A percentile compares a stretch with the other conserved stretches of the same genome.
Conservation (phyloP, 2,888 invertebrate genomes). For the Amphipyra tragopoginis region DNA sequence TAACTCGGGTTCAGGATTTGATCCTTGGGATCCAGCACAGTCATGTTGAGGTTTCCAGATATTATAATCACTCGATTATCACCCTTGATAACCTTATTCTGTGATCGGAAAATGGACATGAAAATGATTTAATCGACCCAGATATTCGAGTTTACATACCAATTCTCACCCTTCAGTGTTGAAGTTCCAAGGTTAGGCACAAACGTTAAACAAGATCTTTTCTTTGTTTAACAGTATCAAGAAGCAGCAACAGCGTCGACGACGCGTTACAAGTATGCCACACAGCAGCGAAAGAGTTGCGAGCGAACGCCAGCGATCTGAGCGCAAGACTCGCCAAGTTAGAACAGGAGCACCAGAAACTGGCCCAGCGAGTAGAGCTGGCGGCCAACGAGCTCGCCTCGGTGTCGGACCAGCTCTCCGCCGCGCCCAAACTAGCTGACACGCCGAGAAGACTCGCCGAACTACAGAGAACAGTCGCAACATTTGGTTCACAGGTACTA, state of each 20-base stretch:
- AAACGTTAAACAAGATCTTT: not conserved
- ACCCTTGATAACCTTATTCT: too few relatives aligned
- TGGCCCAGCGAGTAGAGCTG: constrained; percentile 76
- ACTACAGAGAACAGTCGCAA: constrained; percentile 89
- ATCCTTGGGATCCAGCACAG: too few relatives aligned
- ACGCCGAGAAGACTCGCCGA: constrained; percentile 89
- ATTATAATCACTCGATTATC: too few relatives aligned
- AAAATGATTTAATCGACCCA: too few relatives aligned
- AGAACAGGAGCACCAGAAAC: constrained; percentile 87
- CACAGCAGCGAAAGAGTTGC: constrained; percentile 91
- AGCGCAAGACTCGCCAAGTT: constrained; percentile 89
- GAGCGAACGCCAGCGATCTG: constrained; percentile 92
- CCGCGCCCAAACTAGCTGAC: constrained; percentile 90
- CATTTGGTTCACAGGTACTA: constrained; percentile 91
- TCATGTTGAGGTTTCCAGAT: too few relatives aligned
- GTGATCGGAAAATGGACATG: too few relatives aligned
- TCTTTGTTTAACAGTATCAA: constrained; percentile 87
- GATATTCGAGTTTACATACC: too few relatives aligned
- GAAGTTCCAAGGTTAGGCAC: too few relatives aligned
- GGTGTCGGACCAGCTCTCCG: constrained; percentile 90
- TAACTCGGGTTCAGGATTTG: too few relatives aligned
- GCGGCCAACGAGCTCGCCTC: constrained; percentile 85
- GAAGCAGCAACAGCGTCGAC: constrained; percentile 92
- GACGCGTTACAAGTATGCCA: constrained; percentile 93
- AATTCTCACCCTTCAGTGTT: too few relatives aligned